Conservation (phyloP, 2,113 vertebrate species). For the Colaptes auratus region DNA sequence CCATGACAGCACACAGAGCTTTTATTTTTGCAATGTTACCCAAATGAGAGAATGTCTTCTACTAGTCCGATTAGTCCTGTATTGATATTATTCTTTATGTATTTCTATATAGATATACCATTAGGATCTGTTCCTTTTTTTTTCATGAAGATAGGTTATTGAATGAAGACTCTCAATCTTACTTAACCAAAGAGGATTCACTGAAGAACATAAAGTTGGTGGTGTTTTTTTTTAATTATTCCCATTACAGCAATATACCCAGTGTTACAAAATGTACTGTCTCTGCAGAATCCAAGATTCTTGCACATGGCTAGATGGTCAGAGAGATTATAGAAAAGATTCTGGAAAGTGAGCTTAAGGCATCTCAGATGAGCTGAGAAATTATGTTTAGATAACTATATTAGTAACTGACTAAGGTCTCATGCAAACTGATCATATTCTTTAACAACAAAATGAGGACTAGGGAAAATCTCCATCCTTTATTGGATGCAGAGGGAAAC, state of each 20-base stretch:
- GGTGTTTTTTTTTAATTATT: neutral
- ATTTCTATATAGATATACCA: neutral
- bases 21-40: constrained; percentile 26
- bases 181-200: neutral
- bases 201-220: neutral
- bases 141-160: neutral
- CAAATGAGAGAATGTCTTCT: neutral
- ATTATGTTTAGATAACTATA: too few relatives aligned
- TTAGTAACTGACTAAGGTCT: neutral
- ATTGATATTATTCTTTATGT: neutral
- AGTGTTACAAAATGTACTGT: neutral
- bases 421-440: neutral
- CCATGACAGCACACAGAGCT: neutral
- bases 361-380: too few relatives aligned
- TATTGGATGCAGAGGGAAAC: too few relatives aligned
- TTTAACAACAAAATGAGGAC: neutral
- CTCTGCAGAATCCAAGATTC: neutral
- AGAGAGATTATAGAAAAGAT: neutral
- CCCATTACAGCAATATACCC: neutral
- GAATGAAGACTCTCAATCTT: neutral
- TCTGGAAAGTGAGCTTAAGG: neutral
- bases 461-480: too few relatives aligned
- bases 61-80: neutral
- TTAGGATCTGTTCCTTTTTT: neutral
- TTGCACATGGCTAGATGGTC: neutral